These are phyloP conservation scores for Perccottus glenii DNA, from an alignment of 2,113 vertebrate genomes.

Conservation along the genomic window DNA sequence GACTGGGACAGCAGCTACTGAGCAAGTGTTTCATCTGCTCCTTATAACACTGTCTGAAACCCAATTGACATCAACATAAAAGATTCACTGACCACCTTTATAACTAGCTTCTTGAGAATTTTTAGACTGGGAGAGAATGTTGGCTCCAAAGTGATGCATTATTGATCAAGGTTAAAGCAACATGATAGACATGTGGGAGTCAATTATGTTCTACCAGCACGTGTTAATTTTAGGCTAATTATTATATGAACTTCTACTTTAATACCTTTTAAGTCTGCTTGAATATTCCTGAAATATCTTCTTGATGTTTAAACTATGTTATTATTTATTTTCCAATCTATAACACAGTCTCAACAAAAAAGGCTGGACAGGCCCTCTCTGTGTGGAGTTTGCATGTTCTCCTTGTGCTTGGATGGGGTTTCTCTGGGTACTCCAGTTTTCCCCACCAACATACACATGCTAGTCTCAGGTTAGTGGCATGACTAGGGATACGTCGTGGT, in stretches of 20 bases:
- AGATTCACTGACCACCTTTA: neutral
- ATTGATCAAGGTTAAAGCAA: constrained; percentile 23
- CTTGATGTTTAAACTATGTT: too few relatives aligned
- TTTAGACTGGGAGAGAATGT: constrained; percentile 21
- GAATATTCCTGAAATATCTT: too few relatives aligned
- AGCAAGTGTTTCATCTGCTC: constrained; percentile 19
- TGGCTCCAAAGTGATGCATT: constrained; percentile 17
- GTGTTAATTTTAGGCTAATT: constrained; percentile 16
- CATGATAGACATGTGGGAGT: neutral
- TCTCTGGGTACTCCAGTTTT: too few relatives aligned
- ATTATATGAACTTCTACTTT: neutral
- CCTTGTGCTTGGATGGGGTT: too few relatives aligned
- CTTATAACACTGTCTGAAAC: constrained; percentile 7
- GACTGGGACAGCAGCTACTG: constrained; percentile 30
- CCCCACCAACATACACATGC: too few relatives aligned
- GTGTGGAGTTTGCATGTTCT: too few relatives aligned
- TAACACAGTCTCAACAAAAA: too few relatives aligned
- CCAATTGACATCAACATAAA: neutral
- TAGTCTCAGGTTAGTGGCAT: too few relatives aligned
- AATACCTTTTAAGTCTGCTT: neutral
- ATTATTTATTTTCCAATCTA: too few relatives aligned
- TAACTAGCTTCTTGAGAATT: neutral
- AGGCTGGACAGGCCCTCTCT: too few relatives aligned
- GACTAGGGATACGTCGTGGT: too few relatives aligned
- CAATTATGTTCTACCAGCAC: constrained; percentile 2